A percentile compares a stretch with the other conserved stretches of the same genome.
phyloP scores from a whole-genome alignment of 1,140 invertebrate species.

The Drosophila persimilis region DNA sequence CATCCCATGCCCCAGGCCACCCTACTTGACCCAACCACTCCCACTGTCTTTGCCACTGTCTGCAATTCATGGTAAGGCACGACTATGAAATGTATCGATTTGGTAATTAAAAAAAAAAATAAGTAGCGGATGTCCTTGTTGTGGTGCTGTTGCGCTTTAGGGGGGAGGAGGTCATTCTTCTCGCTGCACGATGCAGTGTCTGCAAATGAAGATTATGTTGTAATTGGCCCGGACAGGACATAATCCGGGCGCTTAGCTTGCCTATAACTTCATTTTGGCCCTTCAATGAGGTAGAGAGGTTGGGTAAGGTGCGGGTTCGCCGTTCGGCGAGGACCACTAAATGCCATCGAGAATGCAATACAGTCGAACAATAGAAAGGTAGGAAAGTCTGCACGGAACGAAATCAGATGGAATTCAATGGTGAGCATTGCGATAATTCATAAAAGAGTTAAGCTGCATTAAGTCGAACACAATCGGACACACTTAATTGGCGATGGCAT shows the following conservation, averaged over 20 bases:
- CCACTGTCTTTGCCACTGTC: conserved; percentile 6
- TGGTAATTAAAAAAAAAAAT: conserved; percentile 37
- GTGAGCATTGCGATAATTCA: no score
- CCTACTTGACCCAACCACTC: conserved; percentile 19
- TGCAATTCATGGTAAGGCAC: conserved; percentile 38
- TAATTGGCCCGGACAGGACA: conserved; percentile 38
- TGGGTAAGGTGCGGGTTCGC: neutral
- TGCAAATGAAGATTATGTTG: conserved; percentile 51
- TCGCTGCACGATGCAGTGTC: conserved; percentile 15
- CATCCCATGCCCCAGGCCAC: neutral
- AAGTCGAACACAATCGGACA: no score
- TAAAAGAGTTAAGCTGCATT: no score
- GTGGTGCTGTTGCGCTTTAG: neutral
- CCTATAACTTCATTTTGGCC: conserved; percentile 13
- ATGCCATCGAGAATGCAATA: neutral
- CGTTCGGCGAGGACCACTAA: conserved; percentile 18
- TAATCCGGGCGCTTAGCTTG: conserved; percentile 34
- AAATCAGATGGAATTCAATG: no score
- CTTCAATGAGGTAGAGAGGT: neutral
- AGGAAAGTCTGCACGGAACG: no score
- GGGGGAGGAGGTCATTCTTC: neutral
- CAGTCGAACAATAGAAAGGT: no score
- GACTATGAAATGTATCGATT: conserved; percentile 55
- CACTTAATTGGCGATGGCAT: no score
- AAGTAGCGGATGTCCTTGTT: conserved; percentile 8